These are phyloP conservation scores for Cygnus buccinator DNA, from an alignment of 2,113 vertebrate species.

Conservation along the genomic window DNA sequence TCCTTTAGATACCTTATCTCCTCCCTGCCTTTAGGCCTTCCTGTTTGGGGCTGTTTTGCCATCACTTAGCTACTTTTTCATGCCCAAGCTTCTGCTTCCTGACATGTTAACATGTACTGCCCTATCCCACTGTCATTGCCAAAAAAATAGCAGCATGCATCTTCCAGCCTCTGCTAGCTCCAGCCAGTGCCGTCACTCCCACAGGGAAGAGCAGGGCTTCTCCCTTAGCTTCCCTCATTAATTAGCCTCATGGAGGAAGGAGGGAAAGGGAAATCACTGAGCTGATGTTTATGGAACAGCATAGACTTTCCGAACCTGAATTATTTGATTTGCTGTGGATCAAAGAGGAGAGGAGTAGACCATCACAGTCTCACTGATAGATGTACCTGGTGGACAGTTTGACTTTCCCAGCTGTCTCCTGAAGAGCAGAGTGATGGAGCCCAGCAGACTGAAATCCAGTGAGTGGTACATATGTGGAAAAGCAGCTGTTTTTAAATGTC, in stretches of 20 bases:
- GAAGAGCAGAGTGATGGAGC: neutral
- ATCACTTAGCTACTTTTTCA: neutral
- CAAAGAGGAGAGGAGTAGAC: neutral
- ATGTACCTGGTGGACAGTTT: neutral
- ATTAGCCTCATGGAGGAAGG: neutral
- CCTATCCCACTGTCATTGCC: neutral
- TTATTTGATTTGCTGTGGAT: neutral
- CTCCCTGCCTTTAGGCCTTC: neutral
- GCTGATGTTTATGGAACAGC: neutral
- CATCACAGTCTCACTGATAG: neutral
- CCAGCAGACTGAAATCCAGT: neutral
- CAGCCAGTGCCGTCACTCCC: neutral
- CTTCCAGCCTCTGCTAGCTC: neutral
- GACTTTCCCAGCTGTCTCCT: neutral
- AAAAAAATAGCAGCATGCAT: neutral
- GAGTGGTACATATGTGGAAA: neutral
- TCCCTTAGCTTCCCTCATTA: neutral
- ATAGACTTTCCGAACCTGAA: neutral
- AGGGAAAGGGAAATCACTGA: neutral
- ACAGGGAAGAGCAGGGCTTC: rapidly evolving
- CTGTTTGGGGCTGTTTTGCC: neutral
- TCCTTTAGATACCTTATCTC: neutral
- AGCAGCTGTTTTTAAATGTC: neutral
- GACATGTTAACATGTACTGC: neutral
- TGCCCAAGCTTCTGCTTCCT: neutral